Base-by-base conservation (phyloP, 2,888 invertebrate genomes). In the Drosophila conformis region DNA sequence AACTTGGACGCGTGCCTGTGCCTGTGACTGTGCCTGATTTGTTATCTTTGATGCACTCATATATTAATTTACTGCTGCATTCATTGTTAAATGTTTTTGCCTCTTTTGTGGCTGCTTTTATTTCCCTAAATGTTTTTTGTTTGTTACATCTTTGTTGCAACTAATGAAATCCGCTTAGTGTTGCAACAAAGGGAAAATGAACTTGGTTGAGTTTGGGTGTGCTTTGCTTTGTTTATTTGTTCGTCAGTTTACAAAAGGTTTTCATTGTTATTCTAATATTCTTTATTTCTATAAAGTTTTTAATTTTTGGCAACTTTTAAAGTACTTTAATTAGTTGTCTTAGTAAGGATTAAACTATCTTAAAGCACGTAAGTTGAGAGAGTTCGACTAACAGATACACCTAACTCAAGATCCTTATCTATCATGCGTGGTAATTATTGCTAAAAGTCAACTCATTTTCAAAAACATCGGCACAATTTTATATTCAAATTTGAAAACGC, bases 111-210 rank as follows among this genome's bases (percentile, higher is more conserved):
- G 29, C 35, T 64, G 25, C 15, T 65, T 51, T 33, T 36, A 27
- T 54, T 56, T 66, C 29, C 42, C 29, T 54, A 8, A 40, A 38
- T 56, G 48, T 36, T 38, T 18, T 10, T n/a, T 13, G 15, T n/a
- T 38, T 27, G 11, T 27, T 35, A 10, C 35, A 18, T 31, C 7
- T 46, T 29, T 58, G 62, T 42, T 25, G 70, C 68, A 64, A 40
- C 78, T 59, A 68, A 59, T 58, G 33, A 68, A 73, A 73, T 60
- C 74, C 63, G 74, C 69, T 69, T 76, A 74, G 64, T 48, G 61
- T 33, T 54, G 38, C 38, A 61, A 74, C 75, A 77, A 77, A 53
- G 54, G 49, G 27, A 15, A 54, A 53, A 51, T 38, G 36, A 46
- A 63, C 73, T 75, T 58, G 56, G 46, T 40, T 31, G 31, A 54